phyloP scores from a whole-genome alignment of 2,888 invertebrate genomes.

The Drosophila emarginata region DNA sequence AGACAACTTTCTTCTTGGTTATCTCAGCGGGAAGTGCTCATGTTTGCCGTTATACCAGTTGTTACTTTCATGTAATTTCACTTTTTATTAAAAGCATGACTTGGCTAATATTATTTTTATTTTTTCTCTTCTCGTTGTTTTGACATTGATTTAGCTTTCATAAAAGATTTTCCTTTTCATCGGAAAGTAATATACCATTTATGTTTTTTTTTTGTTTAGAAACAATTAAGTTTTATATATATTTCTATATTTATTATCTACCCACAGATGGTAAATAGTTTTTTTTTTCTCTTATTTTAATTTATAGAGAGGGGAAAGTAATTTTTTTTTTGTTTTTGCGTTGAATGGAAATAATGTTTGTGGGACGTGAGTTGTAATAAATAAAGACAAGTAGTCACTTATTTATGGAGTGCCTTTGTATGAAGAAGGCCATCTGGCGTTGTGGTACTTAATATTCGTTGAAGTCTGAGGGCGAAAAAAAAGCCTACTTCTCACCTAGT shows the following conservation, averaged over 20 bases:
- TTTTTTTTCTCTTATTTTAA: constrained; percentile 9
- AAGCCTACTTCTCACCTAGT: background rate
- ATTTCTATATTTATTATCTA: constrained; percentile 24
- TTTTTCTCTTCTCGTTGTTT: background rate
- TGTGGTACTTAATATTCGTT: constrained; percentile 1
- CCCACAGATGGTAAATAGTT: constrained; percentile 31
- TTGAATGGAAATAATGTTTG: constrained; percentile 3
- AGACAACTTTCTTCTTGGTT: constrained; percentile 5
- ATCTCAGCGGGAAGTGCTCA: constrained; percentile 2
- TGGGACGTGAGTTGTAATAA: constrained; percentile 10
- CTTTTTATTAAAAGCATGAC: constrained; percentile 1
- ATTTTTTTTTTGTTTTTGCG: constrained; percentile 21
- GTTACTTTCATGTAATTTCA: constrained; percentile 5
- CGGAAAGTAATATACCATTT: background rate
- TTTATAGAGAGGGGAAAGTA: constrained; percentile 42
- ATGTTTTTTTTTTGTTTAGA: background rate
- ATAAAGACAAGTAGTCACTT: constrained; percentile 9
- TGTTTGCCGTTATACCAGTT: background rate
- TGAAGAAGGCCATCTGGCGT: background rate
- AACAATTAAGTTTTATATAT: background rate
- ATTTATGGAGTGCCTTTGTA: constrained; percentile 5
- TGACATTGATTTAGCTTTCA: too few species aligned
- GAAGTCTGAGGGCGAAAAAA: constrained; percentile 2
- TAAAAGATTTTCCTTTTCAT: background rate
- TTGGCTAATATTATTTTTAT: background rate